phyloP scores from a whole-genome alignment of 2,797 vertebrate species.

The Percopsis omiscomaycus region DNA sequence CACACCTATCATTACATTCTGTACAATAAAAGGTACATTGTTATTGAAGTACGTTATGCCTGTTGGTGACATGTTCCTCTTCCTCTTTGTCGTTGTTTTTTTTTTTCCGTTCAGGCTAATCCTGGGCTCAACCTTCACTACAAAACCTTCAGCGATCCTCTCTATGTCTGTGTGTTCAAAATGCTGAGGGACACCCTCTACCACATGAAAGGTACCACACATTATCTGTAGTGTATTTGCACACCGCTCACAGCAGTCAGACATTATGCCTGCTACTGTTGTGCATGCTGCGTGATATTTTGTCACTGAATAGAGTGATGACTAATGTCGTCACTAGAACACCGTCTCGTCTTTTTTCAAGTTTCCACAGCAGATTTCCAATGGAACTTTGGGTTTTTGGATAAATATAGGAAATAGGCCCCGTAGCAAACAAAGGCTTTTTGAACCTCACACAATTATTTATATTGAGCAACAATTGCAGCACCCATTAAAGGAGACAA shows the following conservation, averaged over 20 bases:
- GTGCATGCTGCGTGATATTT: no score
- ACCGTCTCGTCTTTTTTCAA: no score
- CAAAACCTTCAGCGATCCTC: conserved; percentile 89
- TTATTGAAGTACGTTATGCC: background rate
- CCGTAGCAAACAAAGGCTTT: no score
- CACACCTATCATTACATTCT: background rate
- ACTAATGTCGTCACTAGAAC: no score
- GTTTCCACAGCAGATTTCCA: no score
- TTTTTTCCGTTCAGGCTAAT: conserved; percentile 73
- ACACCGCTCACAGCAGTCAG: background rate
- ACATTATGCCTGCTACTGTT: no score
- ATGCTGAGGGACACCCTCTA: conserved; percentile 96
- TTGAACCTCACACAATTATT: no score
- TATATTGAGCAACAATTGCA: no score
- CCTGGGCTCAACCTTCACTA: conserved; percentile 83
- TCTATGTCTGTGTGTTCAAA: conserved; percentile 95
- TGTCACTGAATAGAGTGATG: no score
- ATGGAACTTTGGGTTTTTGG: no score
- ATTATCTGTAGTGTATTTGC: conserved; percentile 1
- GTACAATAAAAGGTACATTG: background rate
- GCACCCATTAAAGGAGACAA: no score
- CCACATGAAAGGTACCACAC: conserved; percentile 87
- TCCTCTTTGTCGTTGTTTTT: conserved; percentile 23
- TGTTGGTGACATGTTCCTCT: background rate
- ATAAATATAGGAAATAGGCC: no score